Conservation (phyloP, 2,113 vertebrate genomes). For the Pedionomus torquatus region DNA sequence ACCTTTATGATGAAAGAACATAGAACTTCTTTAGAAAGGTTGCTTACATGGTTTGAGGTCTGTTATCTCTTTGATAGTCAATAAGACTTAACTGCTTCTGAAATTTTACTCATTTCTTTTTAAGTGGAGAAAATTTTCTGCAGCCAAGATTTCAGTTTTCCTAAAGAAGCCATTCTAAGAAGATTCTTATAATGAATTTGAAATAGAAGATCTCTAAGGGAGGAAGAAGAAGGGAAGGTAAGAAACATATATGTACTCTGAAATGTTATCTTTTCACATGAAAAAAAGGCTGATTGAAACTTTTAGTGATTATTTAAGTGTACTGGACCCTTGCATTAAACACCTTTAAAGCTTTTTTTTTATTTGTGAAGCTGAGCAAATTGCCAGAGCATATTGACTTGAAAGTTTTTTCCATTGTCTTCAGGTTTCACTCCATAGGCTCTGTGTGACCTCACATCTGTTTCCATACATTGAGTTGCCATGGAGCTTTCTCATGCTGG, state of each 20-base stretch:
- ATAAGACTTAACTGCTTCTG: not conserved
- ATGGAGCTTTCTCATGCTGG: not conserved
- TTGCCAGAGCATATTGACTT: not conserved
- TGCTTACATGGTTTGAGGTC: not conserved
- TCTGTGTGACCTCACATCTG: constrained; percentile 17
- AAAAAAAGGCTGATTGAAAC: not conserved
- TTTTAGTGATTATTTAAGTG: not conserved
- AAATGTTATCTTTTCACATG: not conserved
- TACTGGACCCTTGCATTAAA: not conserved
- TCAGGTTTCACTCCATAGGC: not conserved
- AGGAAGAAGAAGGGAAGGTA: not conserved
- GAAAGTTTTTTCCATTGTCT: constrained; percentile 31
- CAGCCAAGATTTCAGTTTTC: not conserved
- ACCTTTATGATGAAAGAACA: not conserved
- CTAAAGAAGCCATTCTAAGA: not conserved
- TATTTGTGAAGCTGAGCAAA: not conserved
- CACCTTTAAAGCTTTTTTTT: not conserved
- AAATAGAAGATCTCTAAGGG: not conserved
- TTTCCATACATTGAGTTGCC: constrained; percentile 16
- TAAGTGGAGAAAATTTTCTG: not conserved
- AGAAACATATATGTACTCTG: not conserved
- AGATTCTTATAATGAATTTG: not conserved
- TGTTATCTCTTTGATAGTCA: not conserved
- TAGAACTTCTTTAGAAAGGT: not conserved
- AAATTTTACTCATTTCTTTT: not conserved